Evolutionary conservation across 2,797 vertebrate species (phyloP).

Genomic region (Psittacula echo): DNA sequence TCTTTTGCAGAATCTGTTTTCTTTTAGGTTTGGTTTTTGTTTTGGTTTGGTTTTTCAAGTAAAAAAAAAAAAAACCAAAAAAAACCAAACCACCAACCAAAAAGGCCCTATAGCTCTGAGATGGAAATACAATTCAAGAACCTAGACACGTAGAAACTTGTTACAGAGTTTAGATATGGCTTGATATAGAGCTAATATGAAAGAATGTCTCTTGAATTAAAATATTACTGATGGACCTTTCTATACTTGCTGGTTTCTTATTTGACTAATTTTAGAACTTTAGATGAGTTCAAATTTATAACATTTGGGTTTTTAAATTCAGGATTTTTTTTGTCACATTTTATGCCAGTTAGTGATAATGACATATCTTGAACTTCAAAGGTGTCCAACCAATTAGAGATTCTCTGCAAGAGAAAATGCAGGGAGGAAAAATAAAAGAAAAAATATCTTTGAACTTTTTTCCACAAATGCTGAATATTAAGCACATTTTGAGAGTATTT

Average conservation of each 20-base stretch:
- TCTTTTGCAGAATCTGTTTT: neutral
- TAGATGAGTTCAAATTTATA: neutral
- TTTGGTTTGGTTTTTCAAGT: neutral
- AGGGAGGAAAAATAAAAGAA: neutral
- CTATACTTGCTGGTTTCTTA: neutral
- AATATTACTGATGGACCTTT: neutral
- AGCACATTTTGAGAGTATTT: neutral
- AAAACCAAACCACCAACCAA: neutral
- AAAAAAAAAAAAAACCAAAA: neutral
- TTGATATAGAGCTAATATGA: neutral
- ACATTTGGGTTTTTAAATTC: conserved; percentile 20
- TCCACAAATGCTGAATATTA: conserved; percentile 23
- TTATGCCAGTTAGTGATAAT: conserved; percentile 48
- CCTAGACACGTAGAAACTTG: neutral
- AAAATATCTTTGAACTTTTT: neutral
- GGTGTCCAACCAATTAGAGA: conserved; percentile 53
- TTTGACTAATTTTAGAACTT: conserved; percentile 48
- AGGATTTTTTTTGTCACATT: neutral
- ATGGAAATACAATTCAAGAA: neutral
- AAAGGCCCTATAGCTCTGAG: rapidly evolving
- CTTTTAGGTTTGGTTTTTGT: neutral
- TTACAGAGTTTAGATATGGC: neutral
- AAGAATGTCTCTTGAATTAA: neutral
- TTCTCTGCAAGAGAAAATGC: conserved; percentile 13
- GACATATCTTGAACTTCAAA: conserved; percentile 63